Percentiles rank a stretch among this genome's conserved stretches.
phyloP scores from a whole-genome alignment of 2,797 vertebrate species.

The Novumbra hubbsi region DNA sequence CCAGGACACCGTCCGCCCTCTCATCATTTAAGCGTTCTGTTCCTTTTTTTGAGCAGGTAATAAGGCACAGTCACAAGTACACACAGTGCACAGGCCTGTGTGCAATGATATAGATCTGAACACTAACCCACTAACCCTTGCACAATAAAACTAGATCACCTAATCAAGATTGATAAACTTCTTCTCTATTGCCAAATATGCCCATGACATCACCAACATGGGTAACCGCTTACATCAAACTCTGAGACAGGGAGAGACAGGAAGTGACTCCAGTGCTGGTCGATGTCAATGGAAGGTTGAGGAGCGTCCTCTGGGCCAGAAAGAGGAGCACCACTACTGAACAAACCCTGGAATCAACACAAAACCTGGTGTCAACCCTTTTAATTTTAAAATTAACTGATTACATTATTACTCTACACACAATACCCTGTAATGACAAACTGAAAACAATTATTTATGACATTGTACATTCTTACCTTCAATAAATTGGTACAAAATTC shows the following conservation, averaged over 20 bases:
- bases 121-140: too few relatives aligned
- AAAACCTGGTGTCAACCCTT: neutral
- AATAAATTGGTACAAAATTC: too few relatives aligned
- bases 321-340: constrained; percentile 48
- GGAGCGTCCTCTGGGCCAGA: constrained; percentile 52
- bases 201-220: constrained; percentile 6
- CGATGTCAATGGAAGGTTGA: constrained; percentile 54
- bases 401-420: too few relatives aligned
- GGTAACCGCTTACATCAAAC: constrained; percentile 61
- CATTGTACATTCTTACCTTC: too few relatives aligned
- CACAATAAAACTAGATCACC: neutral
- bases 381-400: neutral
- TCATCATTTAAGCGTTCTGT: too few relatives aligned
- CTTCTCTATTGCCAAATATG: neutral
- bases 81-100: too few relatives aligned
- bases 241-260: constrained; percentile 63
- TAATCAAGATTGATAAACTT: neutral
- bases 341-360: constrained; percentile 54
- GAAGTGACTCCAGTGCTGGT: constrained; percentile 70
- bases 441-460: too few relatives aligned
- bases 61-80: too few relatives aligned
- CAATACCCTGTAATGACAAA: too few relatives aligned
- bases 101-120: too few relatives aligned
- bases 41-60: too few relatives aligned
- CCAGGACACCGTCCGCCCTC: too few relatives aligned